Evolutionary conservation across 2,888 invertebrate species (phyloP), one percentile per base, ranked within the genome.

Genomic region (Nomada goodeniana): DNA sequence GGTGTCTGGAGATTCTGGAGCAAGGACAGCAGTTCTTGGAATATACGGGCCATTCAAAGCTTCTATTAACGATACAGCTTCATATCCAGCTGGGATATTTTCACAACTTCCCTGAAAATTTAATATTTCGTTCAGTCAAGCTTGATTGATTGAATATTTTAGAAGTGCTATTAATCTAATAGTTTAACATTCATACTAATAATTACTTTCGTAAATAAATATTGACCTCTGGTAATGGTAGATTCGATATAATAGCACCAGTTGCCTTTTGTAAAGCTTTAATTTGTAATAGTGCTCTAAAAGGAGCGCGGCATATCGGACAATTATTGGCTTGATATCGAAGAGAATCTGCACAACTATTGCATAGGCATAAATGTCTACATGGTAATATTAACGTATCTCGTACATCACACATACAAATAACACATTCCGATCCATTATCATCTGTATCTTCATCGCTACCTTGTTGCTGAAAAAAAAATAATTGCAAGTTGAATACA

Each of bases 271-370:
- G 98, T 89, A 99, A 95, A 36, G 99, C 99, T 83, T 98, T 95
- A 70, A 99, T 98, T 95, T 99, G 99, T 76, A 99, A 95, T 69
- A 99, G 95, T 0, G 99, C 99, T 84, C 99, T 95, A 94, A 99
- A 99, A 13, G 99, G 99, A n/a, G 99, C 98, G 83, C 99, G 96
- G 93, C 99, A 99, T 88, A 99, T 99, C 10, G 99, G 99, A 91
- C 99, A 99, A 94, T 99, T 99, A 94, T 98, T 99, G 42, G 99
- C 98, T 95, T 98, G 98, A 93, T 99, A 99, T 85, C 99, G 96
- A 80, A 99, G 95, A 0, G 98, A 98, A 94, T 99, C 99, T 0
- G 99, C 99, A 94, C 99, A 99, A 0, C 97, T 97, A 94, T 98
- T 98, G 94, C 99, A 99, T 83, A 99, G 95, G 93, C 99, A 99